Percentiles rank a stretch among this genome's conserved stretches.
Evolutionary conservation across 2,888 invertebrate species (phyloP).

Genomic region (Synanthedon vespiformis): DNA sequence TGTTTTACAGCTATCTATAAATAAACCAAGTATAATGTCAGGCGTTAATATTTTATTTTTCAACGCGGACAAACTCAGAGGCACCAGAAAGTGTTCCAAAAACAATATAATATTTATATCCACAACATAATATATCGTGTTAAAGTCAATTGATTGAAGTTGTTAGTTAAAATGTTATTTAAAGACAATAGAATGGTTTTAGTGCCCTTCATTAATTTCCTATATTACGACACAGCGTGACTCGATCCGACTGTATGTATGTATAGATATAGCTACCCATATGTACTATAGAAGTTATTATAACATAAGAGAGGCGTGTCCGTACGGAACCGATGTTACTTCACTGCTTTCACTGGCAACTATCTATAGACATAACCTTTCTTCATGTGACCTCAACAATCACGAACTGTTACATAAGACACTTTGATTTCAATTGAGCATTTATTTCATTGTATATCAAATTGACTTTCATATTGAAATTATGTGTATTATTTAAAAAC

Average conservation of each 20-base stretch:
- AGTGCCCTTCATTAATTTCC: constrained; percentile 9
- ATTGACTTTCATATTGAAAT: constrained; percentile 1
- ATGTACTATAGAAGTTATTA: constrained; percentile 6
- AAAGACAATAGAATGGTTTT: background rate
- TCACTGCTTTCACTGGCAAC: constrained; percentile 36
- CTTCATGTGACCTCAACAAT: constrained; percentile 40
- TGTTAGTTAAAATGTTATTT: background rate
- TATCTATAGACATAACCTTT: constrained; percentile 36
- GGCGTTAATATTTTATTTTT: too few relatives aligned
- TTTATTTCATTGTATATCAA: background rate
- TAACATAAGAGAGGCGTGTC: constrained; percentile 13
- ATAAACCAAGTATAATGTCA: too few relatives aligned
- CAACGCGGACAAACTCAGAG: too few relatives aligned
- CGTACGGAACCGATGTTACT: constrained; percentile 23
- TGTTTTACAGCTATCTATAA: too few relatives aligned
- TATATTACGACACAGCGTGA: constrained; percentile 8
- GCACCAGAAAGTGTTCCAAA: too few relatives aligned
- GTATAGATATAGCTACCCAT: too few relatives aligned
- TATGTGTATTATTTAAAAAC: too few relatives aligned
- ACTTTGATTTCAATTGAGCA: too few relatives aligned
- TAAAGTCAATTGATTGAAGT: too few relatives aligned
- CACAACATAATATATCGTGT: too few relatives aligned
- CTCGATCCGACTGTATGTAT: too few relatives aligned
- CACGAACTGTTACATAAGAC: constrained; percentile 17
- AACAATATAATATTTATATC: too few relatives aligned